Base-by-base conservation (phyloP, 2,797 vertebrate genomes). In the Thunnus albacares region DNA sequence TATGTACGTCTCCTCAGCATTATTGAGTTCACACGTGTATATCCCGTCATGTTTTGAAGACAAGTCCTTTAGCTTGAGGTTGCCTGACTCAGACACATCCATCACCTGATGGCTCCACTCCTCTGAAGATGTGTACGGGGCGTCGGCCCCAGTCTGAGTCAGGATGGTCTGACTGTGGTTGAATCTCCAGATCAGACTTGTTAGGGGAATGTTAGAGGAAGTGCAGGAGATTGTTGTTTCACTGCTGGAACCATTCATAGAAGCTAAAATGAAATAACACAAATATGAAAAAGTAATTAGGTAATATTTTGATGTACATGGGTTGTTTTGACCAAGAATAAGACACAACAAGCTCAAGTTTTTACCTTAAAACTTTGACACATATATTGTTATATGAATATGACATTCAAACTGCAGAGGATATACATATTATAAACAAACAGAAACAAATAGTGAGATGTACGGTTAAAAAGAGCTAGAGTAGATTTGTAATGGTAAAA, bases 41-140 rank as follows among this genome's bases (percentile, higher is more conserved):
- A 7, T 38, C 38, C 84, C 87, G 9, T 65, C 26, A 0, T 82
- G 78, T 1, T 45, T 0, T 7, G 56, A 9, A 12, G 79, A 62
- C 0, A 89, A 59, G 8, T n/a, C 1, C 7, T 75, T 20, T 1
- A 89, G 75, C 0, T 3, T 77, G 59, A 92, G 81, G 13, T 1
- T 22, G 11, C 77, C 80, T 3, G 75, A 56, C 62, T 70, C 49
- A 2, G 86, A 87, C 5, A 63, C 18, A 0, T 0, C 4, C 81
- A 80, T 75, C 81, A 92, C 84, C 22, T 47, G 71, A 51, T 14
- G 10, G 49, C 1, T 75, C 90, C 90, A 92, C 20, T 4, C 2
- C 45, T 86, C 38, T 22, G 83, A 79, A 11, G 71, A 62, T 0
- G 0, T 64, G 33, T 3, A 2, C 5, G 8, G 0, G 52, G 2